Evolutionary conservation across 2,113 vertebrate species (phyloP).

Genomic region (Athene cunicularia): DNA sequence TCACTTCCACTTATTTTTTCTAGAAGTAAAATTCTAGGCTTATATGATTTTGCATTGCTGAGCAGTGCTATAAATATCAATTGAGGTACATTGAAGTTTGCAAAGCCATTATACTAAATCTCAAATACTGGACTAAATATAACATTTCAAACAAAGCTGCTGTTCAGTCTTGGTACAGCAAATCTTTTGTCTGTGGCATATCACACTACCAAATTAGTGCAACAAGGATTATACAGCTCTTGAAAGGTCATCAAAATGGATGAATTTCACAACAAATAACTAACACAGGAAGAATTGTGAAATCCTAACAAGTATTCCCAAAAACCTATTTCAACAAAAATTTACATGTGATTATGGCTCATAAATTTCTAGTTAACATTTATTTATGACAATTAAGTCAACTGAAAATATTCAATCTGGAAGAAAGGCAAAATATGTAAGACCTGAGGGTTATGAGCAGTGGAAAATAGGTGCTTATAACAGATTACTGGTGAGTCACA

Average conservation of each 20-base stretch:
- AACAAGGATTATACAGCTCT: not conserved
- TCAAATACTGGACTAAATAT: not conserved
- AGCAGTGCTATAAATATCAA: not conserved
- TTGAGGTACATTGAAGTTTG: not conserved
- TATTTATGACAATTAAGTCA: not conserved
- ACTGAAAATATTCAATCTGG: not conserved
- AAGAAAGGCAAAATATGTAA: not conserved
- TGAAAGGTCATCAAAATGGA: not conserved
- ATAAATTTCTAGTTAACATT: not conserved
- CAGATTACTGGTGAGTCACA: not conserved
- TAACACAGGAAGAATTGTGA: not conserved
- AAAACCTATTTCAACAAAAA: not conserved
- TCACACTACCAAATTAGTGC: not conserved
- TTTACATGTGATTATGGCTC: not conserved
- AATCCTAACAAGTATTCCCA: not conserved
- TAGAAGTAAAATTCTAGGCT: not conserved
- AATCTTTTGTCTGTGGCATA: not conserved
- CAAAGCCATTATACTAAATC: not conserved
- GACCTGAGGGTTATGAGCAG: not conserved
- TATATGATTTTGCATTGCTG: not conserved
- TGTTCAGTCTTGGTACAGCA: not conserved
- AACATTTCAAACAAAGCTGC: not conserved
- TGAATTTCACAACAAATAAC: slow-evolving; percentile 8
- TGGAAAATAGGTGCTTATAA: not conserved
- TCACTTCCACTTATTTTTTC: not conserved